Base-by-base conservation (phyloP, 2,797 vertebrate genomes). In the Bucorvus abyssinicus region DNA sequence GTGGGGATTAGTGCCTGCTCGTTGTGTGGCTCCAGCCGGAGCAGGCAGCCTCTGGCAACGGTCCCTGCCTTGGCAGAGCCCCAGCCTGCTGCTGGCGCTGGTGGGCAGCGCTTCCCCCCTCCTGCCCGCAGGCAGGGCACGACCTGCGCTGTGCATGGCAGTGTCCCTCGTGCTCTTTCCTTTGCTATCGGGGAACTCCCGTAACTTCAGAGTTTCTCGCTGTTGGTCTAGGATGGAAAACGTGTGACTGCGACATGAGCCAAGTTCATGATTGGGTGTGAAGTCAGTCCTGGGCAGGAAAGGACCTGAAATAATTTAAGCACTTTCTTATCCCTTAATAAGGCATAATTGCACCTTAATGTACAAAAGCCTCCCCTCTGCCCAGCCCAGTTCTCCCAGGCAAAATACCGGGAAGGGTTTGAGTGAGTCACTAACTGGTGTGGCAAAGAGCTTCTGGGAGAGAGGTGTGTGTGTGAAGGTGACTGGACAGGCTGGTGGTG, bases 1-100 rank as follows among this genome's bases (percentile, higher is more conserved):
- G 36, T 7, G 40, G 49, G 69, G 27, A 34, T 60, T 7, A 3
- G 57, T n/a, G 50, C n/a, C 53, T 15, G 55, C 69, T 32, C 2
- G 0, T 15, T 29, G 5, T 7, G 14, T 34, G 12, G 2, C 69
- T 73, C 8, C 0, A 0, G 20, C 18, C 1, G 8, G 52, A 53
- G 52, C 79, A 24, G 67, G 55, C 82, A 67, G 77, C 49, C 12
- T 2, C 40, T 53, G 64, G 71, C 10, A 4, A 18, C 45, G 2
- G 0, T 26, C 49, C 27, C 5, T 26, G 82, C 69, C 77, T 52
- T 30, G 64, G 32, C 57, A 44, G 38, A 15, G 22, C 61, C 69
- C 61, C 47, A 36, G 56, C 47, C 40, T 0, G 2, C 38, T 7
- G 26, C 1, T 1, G 59, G 56, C 2, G 1, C 40, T 11, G 56